A percentile compares a stretch with the other conserved stretches of the same genome.
phyloP scores from a whole-genome alignment of 2,797 vertebrate species.

The Coccyzus lansbergi region DNA sequence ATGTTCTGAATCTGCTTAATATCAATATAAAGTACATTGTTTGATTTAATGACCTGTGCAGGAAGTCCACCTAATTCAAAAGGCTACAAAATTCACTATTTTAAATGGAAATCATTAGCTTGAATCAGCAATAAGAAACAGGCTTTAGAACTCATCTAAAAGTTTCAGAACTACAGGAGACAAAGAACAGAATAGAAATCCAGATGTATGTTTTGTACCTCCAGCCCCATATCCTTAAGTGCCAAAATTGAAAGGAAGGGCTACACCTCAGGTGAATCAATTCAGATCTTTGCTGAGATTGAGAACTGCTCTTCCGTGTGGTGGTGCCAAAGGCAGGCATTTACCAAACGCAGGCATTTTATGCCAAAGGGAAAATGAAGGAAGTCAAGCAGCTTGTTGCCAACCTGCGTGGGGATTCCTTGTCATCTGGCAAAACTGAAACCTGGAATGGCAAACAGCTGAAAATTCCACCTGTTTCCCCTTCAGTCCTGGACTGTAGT shows the following conservation, averaged over 20 bases:
- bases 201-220: no score
- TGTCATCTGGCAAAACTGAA: constrained; percentile 94
- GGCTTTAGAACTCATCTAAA: background rate
- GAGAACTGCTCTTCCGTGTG: constrained; percentile 95
- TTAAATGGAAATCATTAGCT: background rate
- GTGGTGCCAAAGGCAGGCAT: constrained; percentile 94
- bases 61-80: background rate
- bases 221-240: no score
- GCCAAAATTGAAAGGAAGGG: no score
- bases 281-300: constrained; percentile 97
- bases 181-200: background rate
- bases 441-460: constrained; percentile 95
- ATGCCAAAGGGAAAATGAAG: constrained; percentile 97
- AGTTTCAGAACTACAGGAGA: background rate
- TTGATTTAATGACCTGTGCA: background rate
- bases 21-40: background rate
- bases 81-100: background rate
- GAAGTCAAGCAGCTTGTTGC: constrained; percentile 96
- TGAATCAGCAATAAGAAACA: background rate
- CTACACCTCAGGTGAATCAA: constrained; percentile 95
- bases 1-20: background rate
- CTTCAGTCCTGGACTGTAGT: constrained; percentile 96
- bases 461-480: constrained; percentile 95
- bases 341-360: constrained; percentile 67
- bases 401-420: constrained; percentile 89